Percentiles rank a stretch among this genome's conserved stretches.
Evolutionary conservation across 2,797 vertebrate genomes (phyloP).

Genomic region (Lophotriccus pileatus): DNA sequence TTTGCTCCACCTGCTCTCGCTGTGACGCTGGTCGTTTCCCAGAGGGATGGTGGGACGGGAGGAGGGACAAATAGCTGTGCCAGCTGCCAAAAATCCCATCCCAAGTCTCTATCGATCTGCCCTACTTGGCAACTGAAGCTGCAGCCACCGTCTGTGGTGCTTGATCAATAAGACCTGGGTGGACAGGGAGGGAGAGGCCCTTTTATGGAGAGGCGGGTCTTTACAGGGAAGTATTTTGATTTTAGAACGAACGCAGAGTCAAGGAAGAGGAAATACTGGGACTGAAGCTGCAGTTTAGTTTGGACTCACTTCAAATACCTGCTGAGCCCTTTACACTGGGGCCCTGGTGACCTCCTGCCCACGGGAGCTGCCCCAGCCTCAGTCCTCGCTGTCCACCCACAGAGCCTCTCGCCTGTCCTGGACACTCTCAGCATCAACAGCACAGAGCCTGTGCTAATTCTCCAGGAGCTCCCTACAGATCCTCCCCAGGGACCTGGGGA

Average conservation of each 20-base stretch:
- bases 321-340: not conserved
- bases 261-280: conserved; percentile 26
- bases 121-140: conserved; percentile 65
- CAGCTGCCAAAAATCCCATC: conserved; percentile 53
- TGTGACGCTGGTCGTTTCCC: not conserved
- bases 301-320: conserved; percentile 5
- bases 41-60: not conserved
- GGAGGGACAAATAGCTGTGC: not conserved
- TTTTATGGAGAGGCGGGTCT: not conserved
- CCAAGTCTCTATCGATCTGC: conserved; percentile 53
- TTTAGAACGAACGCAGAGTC: not conserved
- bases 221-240: not conserved
- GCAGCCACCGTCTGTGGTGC: conserved; percentile 42
- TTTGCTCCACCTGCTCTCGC: conserved; percentile 3
- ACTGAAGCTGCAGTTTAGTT: not conserved
- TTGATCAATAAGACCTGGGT: conserved; percentile 51
- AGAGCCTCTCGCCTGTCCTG: not conserved
- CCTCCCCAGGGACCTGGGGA: not conserved
- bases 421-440: not conserved
- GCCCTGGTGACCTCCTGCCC: not conserved
- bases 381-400: not conserved
- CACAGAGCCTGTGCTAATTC: not conserved
- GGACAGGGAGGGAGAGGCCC: not conserved
- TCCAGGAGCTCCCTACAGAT: not conserved
- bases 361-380: not conserved